A percentile compares a stretch with the other conserved stretches of the same genome.
These are phyloP conservation scores for Jacana jacana DNA, from an alignment of 2,113 vertebrate genomes.

Conservation along the genomic window DNA sequence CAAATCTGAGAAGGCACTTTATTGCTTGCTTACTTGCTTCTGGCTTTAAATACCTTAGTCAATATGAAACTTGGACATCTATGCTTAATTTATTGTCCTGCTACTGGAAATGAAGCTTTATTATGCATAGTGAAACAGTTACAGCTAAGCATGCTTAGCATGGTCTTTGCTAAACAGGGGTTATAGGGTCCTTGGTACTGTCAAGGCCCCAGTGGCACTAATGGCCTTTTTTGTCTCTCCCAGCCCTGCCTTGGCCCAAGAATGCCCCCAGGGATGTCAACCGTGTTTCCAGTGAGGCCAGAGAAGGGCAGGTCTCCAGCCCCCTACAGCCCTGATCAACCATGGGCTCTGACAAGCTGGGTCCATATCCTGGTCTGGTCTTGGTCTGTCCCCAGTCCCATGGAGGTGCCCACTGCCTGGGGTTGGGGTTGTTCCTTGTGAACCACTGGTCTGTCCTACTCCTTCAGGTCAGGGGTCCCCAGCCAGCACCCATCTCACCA, in stretches of 20 bases:
- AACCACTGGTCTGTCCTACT: neutral
- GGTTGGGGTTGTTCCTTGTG: neutral
- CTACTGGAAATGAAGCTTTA: neutral
- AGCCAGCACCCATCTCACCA: neutral
- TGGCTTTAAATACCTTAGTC: neutral
- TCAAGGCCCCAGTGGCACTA: neutral
- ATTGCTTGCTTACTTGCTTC: neutral
- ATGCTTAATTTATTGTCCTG: neutral
- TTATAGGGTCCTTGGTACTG: neutral
- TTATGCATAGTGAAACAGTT: neutral
- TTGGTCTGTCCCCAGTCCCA: neutral
- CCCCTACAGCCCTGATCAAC: neutral
- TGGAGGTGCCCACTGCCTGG: neutral
- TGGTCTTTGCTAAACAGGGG: neutral
- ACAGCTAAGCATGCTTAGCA: neutral
- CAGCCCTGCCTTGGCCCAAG: neutral
- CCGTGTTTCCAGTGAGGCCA: neutral
- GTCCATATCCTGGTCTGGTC: neutral
- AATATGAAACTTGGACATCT: neutral
- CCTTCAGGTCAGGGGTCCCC: neutral
- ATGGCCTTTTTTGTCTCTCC: neutral
- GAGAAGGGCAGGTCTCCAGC: neutral
- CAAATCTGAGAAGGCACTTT: neutral
- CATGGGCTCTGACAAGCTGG: neutral
- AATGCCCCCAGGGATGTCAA: fast-evolving